Percentiles rank a stretch among this genome's conserved stretches.
Conservation (phyloP, 2,797 vertebrate genomes). For the Gambelia wislizenii region DNA sequence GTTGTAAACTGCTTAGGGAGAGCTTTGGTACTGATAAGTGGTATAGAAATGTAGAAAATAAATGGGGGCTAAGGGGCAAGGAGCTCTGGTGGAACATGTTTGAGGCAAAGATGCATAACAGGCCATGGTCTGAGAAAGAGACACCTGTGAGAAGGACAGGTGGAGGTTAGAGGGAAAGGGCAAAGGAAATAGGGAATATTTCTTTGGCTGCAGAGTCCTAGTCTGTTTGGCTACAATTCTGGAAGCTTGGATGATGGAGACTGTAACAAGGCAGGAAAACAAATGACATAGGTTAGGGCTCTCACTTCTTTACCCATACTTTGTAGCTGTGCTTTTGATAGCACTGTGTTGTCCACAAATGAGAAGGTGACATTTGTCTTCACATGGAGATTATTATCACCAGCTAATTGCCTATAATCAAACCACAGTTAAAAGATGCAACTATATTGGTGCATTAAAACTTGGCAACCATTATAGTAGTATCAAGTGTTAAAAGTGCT, state of each 20-base stretch:
- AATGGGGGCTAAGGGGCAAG: not conserved
- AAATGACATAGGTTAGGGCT: slow-evolving; percentile 13
- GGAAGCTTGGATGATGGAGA: not conserved
- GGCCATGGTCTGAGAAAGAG: not conserved
- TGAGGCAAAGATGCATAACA: not conserved
- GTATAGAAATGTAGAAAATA: too few relatives aligned
- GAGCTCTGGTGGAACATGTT: not conserved
- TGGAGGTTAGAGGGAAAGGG: not conserved
- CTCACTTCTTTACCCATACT: not conserved
- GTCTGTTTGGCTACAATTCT: not conserved
- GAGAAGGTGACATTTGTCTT: not conserved
- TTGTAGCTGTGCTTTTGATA: not conserved
- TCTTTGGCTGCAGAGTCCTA: too few relatives aligned
- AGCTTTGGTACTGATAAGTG: too few relatives aligned
- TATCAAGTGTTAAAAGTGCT: not conserved
- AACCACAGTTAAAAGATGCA: not conserved
- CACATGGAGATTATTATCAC: not conserved
- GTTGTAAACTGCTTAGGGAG: too few relatives aligned
- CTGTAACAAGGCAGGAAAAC: slow-evolving; percentile 23
- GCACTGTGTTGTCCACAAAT: not conserved
- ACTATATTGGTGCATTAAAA: not conserved
- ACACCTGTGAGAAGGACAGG: not conserved
- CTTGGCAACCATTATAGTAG: not conserved
- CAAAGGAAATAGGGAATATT: not conserved
- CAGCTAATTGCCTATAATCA: not conserved